A percentile compares a stretch with the other conserved stretches of the same genome.
phyloP scores from a whole-genome alignment of 1,140 invertebrate species.

The Steinernema feltiae region DNA sequence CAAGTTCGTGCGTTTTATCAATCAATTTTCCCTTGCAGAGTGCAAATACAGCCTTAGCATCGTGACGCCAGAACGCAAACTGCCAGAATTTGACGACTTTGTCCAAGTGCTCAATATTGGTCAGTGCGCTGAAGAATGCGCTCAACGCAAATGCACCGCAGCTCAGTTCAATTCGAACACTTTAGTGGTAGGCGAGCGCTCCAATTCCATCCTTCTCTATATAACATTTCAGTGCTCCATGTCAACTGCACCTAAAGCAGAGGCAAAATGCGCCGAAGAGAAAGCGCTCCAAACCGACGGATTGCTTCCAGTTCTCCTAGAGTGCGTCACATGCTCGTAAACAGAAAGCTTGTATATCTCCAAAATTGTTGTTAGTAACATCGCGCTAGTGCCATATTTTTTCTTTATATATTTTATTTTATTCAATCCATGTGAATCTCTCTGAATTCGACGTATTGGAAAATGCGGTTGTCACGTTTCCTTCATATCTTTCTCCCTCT shows the following conservation, averaged over 20 bases:
- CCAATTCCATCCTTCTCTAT: background rate
- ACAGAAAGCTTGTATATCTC: background rate
- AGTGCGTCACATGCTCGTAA: constrained; percentile 45
- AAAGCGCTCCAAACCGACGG: constrained; percentile 46
- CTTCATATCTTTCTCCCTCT: too few relatives aligned
- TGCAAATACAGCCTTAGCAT: constrained; percentile 49
- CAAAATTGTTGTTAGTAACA: constrained; percentile 7
- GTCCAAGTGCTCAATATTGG: constrained; percentile 38
- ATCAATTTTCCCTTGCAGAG: constrained; percentile 45
- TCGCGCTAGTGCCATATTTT: constrained; percentile 8
- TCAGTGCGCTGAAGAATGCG: constrained; percentile 51
- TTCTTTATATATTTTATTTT: background rate
- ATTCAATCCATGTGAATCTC: constrained; percentile 7
- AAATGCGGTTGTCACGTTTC: background rate
- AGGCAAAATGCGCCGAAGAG: constrained; percentile 38
- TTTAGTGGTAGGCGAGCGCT: constrained; percentile 33
- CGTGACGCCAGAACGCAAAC: constrained; percentile 27
- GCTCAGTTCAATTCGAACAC: constrained; percentile 52
- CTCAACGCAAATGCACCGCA: constrained; percentile 40
- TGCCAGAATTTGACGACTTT: constrained; percentile 40
- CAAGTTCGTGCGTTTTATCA: background rate
- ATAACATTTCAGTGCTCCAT: constrained; percentile 38
- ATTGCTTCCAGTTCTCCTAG: constrained; percentile 49
- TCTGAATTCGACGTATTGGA: background rate
- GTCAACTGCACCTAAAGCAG: constrained; percentile 14